These are phyloP conservation scores for Tyrannus savana DNA, from an alignment of 2,113 vertebrate genomes.

Conservation along the genomic window DNA sequence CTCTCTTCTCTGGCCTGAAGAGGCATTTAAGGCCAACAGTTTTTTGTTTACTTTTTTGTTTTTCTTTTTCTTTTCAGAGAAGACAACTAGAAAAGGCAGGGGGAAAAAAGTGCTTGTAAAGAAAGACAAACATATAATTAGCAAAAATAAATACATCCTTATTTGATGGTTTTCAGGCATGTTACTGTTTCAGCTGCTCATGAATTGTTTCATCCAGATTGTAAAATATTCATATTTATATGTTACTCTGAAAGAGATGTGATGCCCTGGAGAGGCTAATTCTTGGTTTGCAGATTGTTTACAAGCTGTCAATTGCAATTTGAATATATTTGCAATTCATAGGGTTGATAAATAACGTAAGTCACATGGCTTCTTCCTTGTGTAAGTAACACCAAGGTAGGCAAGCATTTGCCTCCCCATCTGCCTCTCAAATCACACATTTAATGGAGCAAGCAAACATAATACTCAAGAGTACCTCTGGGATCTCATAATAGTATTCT, in stretches of 20 bases:
- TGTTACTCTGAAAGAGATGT: conserved; percentile 25
- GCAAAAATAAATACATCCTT: conserved; percentile 40
- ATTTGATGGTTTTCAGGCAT: conserved; percentile 36
- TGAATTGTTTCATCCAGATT: conserved; percentile 43
- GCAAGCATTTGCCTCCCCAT: conserved; percentile 43
- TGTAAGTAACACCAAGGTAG: conserved; percentile 18
- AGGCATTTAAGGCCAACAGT: conserved; percentile 17
- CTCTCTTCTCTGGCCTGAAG: neutral
- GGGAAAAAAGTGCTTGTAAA: neutral
- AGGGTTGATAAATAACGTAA: conserved; percentile 36
- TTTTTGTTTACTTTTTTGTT: neutral
- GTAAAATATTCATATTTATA: conserved; percentile 64
- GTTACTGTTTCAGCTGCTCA: neutral
- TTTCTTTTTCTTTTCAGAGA: neutral
- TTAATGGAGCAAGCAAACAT: conserved; percentile 40
- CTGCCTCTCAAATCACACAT: conserved; percentile 46
- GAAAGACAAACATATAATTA: conserved; percentile 54
- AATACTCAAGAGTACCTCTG: conserved; percentile 8
- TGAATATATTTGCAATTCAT: conserved; percentile 68
- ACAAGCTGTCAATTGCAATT: conserved; percentile 62
- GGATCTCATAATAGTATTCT: neutral
- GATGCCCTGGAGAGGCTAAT: conserved; percentile 53
- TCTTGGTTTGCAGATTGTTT: conserved; percentile 68
- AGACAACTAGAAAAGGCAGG: neutral
- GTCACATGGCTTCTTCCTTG: neutral